These are phyloP conservation scores for Halcyon smyrnensis DNA, from an alignment of 2,797 vertebrate species.

Conservation along the genomic window DNA sequence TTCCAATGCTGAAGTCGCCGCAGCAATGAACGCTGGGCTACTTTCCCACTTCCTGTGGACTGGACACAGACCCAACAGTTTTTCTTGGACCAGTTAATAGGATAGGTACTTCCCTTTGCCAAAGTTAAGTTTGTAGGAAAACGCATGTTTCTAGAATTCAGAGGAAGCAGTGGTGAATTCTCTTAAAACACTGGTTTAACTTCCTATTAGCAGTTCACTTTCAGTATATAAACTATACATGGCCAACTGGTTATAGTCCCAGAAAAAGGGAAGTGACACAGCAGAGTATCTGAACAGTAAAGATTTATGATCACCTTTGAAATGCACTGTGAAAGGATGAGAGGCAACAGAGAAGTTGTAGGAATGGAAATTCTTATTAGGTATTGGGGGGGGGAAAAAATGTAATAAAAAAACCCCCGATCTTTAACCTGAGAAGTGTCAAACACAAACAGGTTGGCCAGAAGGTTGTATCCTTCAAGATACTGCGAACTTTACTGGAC, in stretches of 20 bases:
- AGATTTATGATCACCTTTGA: not conserved
- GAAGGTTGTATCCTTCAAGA: not conserved
- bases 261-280: not conserved
- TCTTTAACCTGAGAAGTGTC: not conserved
- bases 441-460: not conserved
- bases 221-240: not conserved
- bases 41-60: constrained; percentile 27
- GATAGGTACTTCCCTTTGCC: not conserved
- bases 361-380: not conserved
- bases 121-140: not conserved
- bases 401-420: too few relatives aligned
- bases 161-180: constrained; percentile 8
- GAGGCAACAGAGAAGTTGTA: not conserved
- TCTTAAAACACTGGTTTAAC: not conserved
- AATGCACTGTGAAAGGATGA: not conserved
- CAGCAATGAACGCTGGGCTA: constrained; percentile 4
- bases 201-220: not conserved
- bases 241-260: not conserved
- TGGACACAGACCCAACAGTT: not conserved
- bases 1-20: not conserved
- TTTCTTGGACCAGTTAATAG: constrained; percentile 21
- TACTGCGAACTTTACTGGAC: not conserved
- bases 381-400: not conserved
- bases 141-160: not conserved
- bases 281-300: not conserved